These are phyloP conservation scores for Poecilobothrus nobilitatus DNA, from an alignment of 2,888 invertebrate species.

Conservation along the genomic window DNA sequence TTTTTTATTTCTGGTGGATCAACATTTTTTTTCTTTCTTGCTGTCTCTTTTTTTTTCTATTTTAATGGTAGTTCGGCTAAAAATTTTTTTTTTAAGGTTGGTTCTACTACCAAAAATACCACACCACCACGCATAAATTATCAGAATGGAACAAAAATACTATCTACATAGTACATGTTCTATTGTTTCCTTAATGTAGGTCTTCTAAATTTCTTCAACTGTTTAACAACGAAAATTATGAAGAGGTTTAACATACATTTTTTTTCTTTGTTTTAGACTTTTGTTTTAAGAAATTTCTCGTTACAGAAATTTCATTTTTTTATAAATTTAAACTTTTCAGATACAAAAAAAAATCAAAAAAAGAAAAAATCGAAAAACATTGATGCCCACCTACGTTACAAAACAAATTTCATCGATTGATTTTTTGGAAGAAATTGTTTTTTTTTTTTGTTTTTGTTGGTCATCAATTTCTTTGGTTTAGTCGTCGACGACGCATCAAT, in stretches of 20 bases:
- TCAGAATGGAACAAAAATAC: no score
- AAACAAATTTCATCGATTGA: background rate
- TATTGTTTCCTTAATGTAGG: background rate
- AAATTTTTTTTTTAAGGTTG: background rate
- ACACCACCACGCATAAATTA: no score
- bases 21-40: no score
- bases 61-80: background rate
- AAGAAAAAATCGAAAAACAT: background rate
- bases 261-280: no score
- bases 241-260: no score
- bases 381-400: background rate
- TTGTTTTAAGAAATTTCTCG: no score
- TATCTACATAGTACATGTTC: no score
- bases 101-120: background rate
- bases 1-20: no score
- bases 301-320: no score
- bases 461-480: background rate
- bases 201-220: background rate
- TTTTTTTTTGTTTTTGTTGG: background rate
- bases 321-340: no score
- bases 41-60: background rate
- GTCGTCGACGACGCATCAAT: background rate
- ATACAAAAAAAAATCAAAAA: background rate
- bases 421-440: background rate
- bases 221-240: background rate